phyloP scores from a whole-genome alignment of 2,797 vertebrate species.

The Columba guinea region DNA sequence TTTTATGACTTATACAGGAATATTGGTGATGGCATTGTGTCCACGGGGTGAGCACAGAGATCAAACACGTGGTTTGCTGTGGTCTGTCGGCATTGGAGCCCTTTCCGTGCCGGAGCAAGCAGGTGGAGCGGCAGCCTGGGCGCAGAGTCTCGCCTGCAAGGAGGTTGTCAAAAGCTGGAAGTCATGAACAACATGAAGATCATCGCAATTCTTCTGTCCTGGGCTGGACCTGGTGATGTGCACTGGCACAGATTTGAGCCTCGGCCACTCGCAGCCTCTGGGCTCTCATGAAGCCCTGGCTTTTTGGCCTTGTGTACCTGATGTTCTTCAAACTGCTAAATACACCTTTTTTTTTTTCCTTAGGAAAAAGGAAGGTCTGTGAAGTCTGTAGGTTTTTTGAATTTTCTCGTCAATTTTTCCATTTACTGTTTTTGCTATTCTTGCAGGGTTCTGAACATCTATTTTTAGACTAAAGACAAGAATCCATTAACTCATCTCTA shows the following conservation, averaged over 20 bases:
- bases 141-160: background rate
- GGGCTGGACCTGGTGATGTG: background rate
- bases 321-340: background rate
- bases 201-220: background rate
- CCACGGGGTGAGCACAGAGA: background rate
- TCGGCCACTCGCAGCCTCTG: background rate
- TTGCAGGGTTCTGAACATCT: background rate
- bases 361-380: background rate
- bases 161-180: background rate
- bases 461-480: background rate
- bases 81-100: background rate
- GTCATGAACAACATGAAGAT: background rate
- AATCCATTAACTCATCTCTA: background rate
- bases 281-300: background rate
- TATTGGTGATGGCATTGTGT: background rate
- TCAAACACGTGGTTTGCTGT: background rate
- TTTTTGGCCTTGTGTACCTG: background rate
- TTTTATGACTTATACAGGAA: background rate
- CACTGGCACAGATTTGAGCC: background rate
- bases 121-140: background rate
- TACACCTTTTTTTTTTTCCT: background rate
- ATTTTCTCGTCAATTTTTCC: fast-evolving
- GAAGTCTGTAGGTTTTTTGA: background rate
- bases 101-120: background rate
- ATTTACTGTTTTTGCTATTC: background rate